phyloP scores from a whole-genome alignment of 1,140 invertebrate genomes.

The Ericerus pela region DNA sequence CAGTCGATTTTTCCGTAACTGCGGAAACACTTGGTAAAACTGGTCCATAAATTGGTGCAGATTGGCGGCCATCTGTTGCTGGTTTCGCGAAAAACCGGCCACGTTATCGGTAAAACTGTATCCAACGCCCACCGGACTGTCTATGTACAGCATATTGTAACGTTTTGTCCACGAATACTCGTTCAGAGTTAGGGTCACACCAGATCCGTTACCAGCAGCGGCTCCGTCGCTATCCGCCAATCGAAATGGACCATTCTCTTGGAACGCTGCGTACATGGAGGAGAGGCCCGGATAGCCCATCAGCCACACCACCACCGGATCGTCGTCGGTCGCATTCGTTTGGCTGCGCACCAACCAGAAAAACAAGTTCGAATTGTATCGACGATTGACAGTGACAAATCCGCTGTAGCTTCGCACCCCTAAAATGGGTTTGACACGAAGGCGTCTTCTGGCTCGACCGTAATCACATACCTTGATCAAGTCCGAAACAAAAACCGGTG shows the following conservation, averaged over 20 bases:
- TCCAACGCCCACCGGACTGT: constrained; percentile 38
- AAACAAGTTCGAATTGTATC: constrained; percentile 42
- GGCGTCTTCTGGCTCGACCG: no score
- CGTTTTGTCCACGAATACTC: constrained; percentile 18
- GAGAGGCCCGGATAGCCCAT: constrained; percentile 57
- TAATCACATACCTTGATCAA: no score
- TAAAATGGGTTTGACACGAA: no score
- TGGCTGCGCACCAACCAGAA: constrained; percentile 60
- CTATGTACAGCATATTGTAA: constrained; percentile 50
- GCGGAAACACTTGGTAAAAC: constrained; percentile 48
- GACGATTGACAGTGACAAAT: constrained; percentile 54
- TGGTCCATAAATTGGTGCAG: constrained; percentile 48
- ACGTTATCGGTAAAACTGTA: constrained; percentile 49
- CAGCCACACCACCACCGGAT: constrained; percentile 55
- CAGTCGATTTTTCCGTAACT: constrained; percentile 22
- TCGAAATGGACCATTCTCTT: constrained; percentile 46
- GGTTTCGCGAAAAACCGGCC: constrained; percentile 50
- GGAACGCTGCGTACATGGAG: constrained; percentile 55
- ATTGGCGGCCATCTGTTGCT: constrained; percentile 35
- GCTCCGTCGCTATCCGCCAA: constrained; percentile 35
- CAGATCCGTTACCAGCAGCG: no score
- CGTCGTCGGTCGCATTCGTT: not conserved
- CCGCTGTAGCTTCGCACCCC: constrained; percentile 39
- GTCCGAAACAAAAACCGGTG: no score
- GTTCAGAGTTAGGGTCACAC: constrained; percentile 26